These are phyloP conservation scores for Pediacus dermestoides DNA, from an alignment of 2,888 invertebrate species.

Conservation along the genomic window DNA sequence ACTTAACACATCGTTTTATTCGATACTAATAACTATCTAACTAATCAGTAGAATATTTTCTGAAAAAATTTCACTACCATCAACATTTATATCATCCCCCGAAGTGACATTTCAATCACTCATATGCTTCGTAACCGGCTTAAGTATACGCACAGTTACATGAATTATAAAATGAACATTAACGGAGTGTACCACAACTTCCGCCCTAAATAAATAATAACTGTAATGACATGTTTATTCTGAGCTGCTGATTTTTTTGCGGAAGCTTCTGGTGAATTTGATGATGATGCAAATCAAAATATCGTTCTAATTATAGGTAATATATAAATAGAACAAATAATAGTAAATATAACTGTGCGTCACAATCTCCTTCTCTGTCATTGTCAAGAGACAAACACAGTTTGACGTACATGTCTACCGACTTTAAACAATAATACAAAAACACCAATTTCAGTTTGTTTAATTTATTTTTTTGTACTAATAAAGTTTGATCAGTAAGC, in stretches of 20 bases:
- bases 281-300: conserved; percentile 30
- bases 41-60: not conserved
- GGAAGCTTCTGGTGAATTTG: conserved; percentile 47
- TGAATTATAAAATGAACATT: conserved; percentile 70
- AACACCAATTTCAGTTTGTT: no score
- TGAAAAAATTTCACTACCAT: not conserved
- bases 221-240: conserved; percentile 62
- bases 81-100: not conserved
- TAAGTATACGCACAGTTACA: conserved; percentile 67
- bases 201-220: conserved; percentile 70
- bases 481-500: no score
- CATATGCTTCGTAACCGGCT: conserved; percentile 70
- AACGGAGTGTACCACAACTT: conserved; percentile 73
- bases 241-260: conserved; percentile 52
- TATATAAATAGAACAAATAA: conserved; percentile 47
- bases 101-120: conserved; percentile 57
- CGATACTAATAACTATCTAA: not conserved
- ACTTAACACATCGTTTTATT: no score
- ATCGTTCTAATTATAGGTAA: conserved; percentile 37
- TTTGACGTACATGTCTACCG: no score
- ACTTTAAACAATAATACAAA: no score
- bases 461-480: no score
- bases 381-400: no score
- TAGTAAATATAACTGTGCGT: no score
- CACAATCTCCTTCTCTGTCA: no score